A percentile compares a stretch with the other conserved stretches of the same genome.
Conservation (phyloP, 2,888 invertebrate genomes). For the Gandaritis pyraliata region DNA sequence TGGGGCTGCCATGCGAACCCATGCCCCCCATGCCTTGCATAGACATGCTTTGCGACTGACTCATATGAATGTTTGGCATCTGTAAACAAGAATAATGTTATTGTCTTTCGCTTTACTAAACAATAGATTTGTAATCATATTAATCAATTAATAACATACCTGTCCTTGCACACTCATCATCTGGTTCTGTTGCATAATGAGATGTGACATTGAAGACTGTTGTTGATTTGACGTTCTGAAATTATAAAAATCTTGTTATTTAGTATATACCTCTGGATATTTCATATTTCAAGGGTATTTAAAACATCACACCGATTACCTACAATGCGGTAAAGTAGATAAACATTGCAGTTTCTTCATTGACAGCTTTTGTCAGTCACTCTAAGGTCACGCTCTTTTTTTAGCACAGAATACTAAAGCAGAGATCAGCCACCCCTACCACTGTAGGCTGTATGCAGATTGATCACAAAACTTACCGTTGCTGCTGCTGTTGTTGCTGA, state of each 20-base stretch:
- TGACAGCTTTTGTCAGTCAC: neutral
- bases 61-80: constrained; percentile 88
- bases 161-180: constrained; percentile 83
- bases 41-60: constrained; percentile 87
- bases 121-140: constrained; percentile 13
- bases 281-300: neutral
- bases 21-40: constrained; percentile 72
- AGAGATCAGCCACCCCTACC: no score
- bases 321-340: no score
- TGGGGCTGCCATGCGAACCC: constrained; percentile 54
- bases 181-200: constrained; percentile 82
- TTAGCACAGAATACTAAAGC: no score
- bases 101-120: constrained; percentile 10
- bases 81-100: constrained; percentile 56
- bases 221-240: constrained; percentile 76
- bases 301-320: neutral
- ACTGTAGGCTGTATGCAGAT: no score
- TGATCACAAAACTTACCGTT: constrained; percentile 50
- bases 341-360: neutral
- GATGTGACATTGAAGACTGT: constrained; percentile 79
- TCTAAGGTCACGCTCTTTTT: constrained; percentile 1
- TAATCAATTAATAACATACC: constrained; percentile 52
- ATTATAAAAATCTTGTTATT: constrained; percentile 24
- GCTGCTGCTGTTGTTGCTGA: constrained; percentile 53
- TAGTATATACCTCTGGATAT: neutral